These are phyloP conservation scores for Lysandra coridon DNA, from an alignment of 2,888 invertebrate genomes.

Conservation along the genomic window DNA sequence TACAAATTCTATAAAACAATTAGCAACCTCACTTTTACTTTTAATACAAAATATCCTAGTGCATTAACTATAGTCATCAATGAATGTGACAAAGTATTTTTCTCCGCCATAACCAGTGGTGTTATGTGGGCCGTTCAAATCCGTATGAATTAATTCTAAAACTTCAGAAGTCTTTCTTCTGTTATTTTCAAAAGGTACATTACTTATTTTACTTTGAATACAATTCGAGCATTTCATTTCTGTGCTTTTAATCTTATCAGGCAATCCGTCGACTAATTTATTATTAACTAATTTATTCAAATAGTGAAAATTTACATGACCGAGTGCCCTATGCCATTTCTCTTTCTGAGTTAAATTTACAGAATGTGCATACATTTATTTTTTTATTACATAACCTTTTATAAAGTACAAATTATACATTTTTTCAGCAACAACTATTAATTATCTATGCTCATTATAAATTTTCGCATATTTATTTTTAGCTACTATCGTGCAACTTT, in stretches of 20 bases:
- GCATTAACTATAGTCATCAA: constrained; percentile 45
- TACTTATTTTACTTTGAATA: constrained; percentile 44
- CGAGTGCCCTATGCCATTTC: constrained; percentile 41
- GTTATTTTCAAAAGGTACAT: constrained; percentile 45
- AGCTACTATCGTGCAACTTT: constrained; percentile 3
- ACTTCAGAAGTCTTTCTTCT: constrained; percentile 39
- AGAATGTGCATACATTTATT: constrained; percentile 37
- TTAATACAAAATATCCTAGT: constrained; percentile 42
- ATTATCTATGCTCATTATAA: constrained; percentile 38
- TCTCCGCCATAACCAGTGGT: constrained; percentile 43
- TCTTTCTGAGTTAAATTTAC: constrained; percentile 38
- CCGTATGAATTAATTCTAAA: constrained; percentile 42
- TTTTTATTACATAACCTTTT: constrained; percentile 38
- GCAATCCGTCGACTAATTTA: constrained; percentile 44
- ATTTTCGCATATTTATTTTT: constrained; percentile 41
- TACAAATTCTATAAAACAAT: constrained; percentile 42
- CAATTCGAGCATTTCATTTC: constrained; percentile 45
- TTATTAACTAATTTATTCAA: constrained; percentile 40
- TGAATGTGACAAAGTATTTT: constrained; percentile 46
- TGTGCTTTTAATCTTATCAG: constrained; percentile 41
- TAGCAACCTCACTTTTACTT: constrained; percentile 40
- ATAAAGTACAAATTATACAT: constrained; percentile 40
- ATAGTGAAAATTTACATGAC: constrained; percentile 44
- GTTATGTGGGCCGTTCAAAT: constrained; percentile 45
- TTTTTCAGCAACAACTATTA: constrained; percentile 42